phyloP scores from a whole-genome alignment of 2,113 vertebrate genomes.

The Apteryx owenii region DNA sequence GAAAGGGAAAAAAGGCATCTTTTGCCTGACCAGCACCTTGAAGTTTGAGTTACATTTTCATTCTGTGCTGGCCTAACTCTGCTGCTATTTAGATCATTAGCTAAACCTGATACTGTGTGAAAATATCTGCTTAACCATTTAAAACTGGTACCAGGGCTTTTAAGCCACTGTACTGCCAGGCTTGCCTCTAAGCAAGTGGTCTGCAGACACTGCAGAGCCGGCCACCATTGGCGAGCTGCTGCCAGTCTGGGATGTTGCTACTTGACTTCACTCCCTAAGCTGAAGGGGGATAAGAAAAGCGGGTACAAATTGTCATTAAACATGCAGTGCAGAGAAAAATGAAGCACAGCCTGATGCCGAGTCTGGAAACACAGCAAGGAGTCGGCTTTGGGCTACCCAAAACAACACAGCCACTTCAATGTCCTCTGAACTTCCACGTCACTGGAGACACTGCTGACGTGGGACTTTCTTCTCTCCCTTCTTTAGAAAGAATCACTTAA shows the following conservation, averaged over 20 bases:
- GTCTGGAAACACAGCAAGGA: not conserved
- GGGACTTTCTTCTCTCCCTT: not conserved
- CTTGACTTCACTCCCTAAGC: not conserved
- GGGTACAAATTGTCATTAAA: not conserved
- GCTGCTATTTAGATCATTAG: not conserved
- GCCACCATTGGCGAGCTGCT: not conserved
- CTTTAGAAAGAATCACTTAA: not conserved
- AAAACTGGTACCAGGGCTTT: not conserved
- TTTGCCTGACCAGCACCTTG: not conserved
- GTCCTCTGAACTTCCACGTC: not conserved
- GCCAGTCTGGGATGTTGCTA: not conserved
- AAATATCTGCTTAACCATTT: not conserved
- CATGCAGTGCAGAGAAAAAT: not conserved
- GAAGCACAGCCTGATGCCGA: not conserved
- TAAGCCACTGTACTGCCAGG: not conserved
- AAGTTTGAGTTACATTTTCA: not conserved
- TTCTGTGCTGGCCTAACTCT: not conserved
- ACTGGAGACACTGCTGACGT: not conserved
- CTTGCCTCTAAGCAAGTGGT: not conserved
- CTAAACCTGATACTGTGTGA: not conserved
- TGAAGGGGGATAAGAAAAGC: rapidly evolving
- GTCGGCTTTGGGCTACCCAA: not conserved
- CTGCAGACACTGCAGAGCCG: not conserved
- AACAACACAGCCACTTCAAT: not conserved
- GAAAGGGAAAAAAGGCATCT: not conserved